Conservation (phyloP, 2,113 vertebrate species). For the Oryzias woworae region DNA sequence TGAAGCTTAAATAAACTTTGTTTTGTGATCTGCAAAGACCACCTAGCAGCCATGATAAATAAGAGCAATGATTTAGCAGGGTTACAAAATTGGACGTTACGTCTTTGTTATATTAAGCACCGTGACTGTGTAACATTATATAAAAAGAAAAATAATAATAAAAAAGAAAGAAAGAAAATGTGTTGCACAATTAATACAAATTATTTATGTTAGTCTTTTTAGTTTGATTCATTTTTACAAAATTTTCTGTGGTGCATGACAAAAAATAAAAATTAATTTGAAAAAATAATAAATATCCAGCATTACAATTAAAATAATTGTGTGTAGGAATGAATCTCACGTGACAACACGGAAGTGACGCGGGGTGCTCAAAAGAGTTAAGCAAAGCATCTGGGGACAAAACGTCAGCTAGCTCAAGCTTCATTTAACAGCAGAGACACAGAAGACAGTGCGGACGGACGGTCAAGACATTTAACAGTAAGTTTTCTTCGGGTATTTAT, state of each 20-base stretch:
- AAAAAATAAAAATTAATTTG: neutral
- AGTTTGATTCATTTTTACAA: no score
- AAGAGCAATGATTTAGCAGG: conserved; percentile 10
- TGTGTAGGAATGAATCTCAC: conserved; percentile 24
- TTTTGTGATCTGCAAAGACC: conserved; percentile 55
- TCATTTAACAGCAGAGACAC: conserved; percentile 25
- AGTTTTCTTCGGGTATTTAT: conserved; percentile 1
- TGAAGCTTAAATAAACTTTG: neutral
- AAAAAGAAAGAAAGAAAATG: neutral
- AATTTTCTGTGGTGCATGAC: no score
- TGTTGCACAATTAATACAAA: no score
- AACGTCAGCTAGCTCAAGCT: conserved; percentile 56
- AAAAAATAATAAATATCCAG: neutral
- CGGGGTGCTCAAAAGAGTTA: conserved; percentile 66
- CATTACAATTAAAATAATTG: no score
- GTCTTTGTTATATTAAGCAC: neutral
- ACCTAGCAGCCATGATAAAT: neutral
- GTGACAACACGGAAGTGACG: conserved; percentile 77
- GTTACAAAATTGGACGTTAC: neutral
- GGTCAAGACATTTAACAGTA: conserved; percentile 10
- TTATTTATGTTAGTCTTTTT: no score
- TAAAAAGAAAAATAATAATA: neutral
- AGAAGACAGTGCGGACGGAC: conserved; percentile 10
- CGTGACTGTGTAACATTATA: neutral
- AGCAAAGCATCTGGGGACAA: conserved; percentile 65